Conservation (phyloP, 2,888 invertebrate genomes). For the Parnassius orleans region DNA sequence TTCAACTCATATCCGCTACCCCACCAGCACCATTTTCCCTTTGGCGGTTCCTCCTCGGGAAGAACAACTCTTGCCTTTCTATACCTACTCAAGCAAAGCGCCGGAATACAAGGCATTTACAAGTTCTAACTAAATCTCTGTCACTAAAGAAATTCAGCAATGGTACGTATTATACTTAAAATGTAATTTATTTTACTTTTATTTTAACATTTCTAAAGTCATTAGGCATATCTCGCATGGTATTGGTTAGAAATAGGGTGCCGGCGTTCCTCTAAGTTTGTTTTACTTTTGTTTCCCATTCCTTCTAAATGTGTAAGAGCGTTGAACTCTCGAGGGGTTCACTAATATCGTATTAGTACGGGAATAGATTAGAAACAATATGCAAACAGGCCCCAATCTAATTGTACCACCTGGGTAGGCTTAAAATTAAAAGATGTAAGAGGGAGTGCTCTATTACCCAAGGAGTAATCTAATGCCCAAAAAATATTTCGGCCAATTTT, state of each 20-base stretch:
- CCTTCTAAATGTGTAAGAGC: constrained; percentile 47
- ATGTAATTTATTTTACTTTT: no score
- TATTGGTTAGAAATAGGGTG: constrained; percentile 16
- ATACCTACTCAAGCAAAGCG: no score
- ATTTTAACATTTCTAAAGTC: constrained; percentile 20
- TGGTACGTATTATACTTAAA: no score
- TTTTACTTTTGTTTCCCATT: constrained; percentile 47
- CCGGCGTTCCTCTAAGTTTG: constrained; percentile 28
- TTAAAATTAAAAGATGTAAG: neutral
- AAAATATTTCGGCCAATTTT: no score
- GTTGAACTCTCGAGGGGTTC: constrained; percentile 39
- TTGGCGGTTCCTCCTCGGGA: no score
- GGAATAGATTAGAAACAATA: constrained; percentile 17
- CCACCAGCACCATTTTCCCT: no score
- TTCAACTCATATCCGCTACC: no score
- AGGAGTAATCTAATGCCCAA: neutral
- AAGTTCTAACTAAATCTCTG: no score
- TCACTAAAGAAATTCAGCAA: no score
- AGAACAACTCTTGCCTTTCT: no score
- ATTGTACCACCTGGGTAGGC: constrained; percentile 17
- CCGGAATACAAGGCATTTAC: no score
- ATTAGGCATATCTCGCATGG: constrained; percentile 20
- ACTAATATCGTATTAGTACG: constrained; percentile 12
- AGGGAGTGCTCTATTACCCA: neutral
- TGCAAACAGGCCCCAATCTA: neutral